Percentiles rank a stretch among this genome's conserved stretches.
Evolutionary conservation across 2,113 vertebrate species (phyloP).

Genomic region (Calypte anna): DNA sequence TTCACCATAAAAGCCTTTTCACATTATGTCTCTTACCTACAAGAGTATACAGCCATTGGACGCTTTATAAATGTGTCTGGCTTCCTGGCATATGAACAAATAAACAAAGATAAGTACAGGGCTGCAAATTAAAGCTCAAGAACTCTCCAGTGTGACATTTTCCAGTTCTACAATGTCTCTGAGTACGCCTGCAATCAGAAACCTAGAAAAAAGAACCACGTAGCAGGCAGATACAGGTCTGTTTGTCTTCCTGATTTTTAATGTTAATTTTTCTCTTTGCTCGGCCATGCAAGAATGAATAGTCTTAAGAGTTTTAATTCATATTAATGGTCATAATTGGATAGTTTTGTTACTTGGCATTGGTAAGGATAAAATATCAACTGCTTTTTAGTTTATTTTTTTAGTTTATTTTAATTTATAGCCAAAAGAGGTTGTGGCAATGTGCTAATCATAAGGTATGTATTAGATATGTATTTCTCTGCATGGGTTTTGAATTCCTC

Average conservation of each 20-base stretch:
- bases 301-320: neutral
- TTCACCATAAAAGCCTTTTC: neutral
- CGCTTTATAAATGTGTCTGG: neutral
- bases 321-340: neutral
- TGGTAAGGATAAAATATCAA: neutral
- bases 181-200: neutral
- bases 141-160: neutral
- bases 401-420: neutral
- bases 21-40: neutral
- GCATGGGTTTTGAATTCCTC: neutral
- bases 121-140: neutral
- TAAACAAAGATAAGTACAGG: neutral
- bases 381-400: neutral
- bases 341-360: neutral
- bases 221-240: neutral
- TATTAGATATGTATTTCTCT: neutral
- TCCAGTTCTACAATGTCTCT: neutral
- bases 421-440: neutral
- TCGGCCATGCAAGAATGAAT: neutral
- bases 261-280: neutral
- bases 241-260: neutral
- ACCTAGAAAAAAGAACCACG: neutral
- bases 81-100: neutral
- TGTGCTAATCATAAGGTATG: neutral
- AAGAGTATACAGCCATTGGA: neutral